Evolutionary conservation across 2,797 vertebrate genomes (phyloP).

Genomic region (Kryptolebias ocellatus): DNA sequence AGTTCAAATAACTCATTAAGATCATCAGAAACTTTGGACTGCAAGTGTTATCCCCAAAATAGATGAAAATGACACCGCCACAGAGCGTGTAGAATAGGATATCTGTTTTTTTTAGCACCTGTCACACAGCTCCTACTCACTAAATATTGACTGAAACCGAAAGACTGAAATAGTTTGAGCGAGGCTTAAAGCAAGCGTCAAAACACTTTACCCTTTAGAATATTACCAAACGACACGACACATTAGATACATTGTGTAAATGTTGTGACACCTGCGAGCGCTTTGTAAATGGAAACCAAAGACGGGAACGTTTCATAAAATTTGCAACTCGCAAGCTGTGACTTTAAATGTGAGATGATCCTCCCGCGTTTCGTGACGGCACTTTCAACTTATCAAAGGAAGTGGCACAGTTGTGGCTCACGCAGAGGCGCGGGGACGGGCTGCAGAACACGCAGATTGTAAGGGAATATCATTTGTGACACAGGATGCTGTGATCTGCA

Average conservation of each 20-base stretch:
- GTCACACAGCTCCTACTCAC: conserved; percentile 37
- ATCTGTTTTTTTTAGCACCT: conserved; percentile 38
- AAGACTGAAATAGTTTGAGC: conserved; percentile 18
- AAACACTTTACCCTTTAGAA: conserved; percentile 12
- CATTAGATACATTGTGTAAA: conserved; percentile 15
- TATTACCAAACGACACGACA: conserved; percentile 3
- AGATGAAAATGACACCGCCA: conserved; percentile 33
- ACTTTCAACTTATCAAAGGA: conserved; percentile 9
- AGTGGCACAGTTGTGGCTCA: background rate
- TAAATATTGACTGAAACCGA: conserved; percentile 30
- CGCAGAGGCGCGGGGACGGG: background rate
- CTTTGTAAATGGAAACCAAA: background rate
- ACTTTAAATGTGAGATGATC: conserved; percentile 7
- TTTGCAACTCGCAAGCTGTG: background rate
- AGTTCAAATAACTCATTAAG: too few species aligned
- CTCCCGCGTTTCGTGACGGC: background rate
- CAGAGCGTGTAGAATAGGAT: conserved; percentile 36
- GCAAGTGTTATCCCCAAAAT: conserved; percentile 23
- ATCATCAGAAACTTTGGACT: too few species aligned
- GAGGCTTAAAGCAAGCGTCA: conserved; percentile 37
- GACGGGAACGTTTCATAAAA: conserved; percentile 6
- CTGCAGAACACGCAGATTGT: background rate
- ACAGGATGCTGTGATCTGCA: conserved; percentile 12
- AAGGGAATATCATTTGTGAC: conserved; percentile 4
- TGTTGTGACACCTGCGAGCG: background rate